phyloP scores from a whole-genome alignment of 2,113 vertebrate genomes.

The Diglossa brunneiventris region DNA sequence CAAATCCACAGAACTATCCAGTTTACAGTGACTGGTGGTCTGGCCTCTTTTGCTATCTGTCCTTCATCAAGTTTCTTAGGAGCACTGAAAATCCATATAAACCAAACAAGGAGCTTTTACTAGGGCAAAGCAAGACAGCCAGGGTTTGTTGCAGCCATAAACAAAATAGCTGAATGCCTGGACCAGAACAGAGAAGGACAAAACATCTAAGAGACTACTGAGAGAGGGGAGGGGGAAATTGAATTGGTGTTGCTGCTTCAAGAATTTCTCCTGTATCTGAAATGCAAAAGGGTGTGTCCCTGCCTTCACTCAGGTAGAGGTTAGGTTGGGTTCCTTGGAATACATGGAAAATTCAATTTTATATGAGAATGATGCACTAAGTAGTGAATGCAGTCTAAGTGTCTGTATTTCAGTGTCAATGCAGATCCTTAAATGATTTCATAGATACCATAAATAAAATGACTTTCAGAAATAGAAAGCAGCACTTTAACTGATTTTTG shows the following conservation, averaged over 20 bases:
- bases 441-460: background rate
- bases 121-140: background rate
- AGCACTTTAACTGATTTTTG: background rate
- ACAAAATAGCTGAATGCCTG: background rate
- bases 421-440: background rate
- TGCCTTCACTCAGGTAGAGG: background rate
- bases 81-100: background rate
- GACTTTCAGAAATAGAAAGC: background rate
- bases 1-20: background rate
- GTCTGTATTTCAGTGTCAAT: background rate
- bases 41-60: constrained; percentile 4
- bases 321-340: background rate
- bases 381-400: background rate
- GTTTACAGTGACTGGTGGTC: background rate
- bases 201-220: background rate
- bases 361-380: background rate
- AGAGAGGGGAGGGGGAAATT: background rate
- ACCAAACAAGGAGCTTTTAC: background rate
- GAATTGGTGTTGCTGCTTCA: background rate
- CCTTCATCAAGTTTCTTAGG: constrained; percentile 26
- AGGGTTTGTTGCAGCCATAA: background rate
- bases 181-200: background rate
- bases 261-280: background rate
- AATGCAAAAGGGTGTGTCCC: background rate
- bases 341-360: background rate